Percentiles rank a stretch among this genome's conserved stretches.
Conservation (phyloP, 2,113 vertebrate genomes). For the Saccopteryx leptura region DNA sequence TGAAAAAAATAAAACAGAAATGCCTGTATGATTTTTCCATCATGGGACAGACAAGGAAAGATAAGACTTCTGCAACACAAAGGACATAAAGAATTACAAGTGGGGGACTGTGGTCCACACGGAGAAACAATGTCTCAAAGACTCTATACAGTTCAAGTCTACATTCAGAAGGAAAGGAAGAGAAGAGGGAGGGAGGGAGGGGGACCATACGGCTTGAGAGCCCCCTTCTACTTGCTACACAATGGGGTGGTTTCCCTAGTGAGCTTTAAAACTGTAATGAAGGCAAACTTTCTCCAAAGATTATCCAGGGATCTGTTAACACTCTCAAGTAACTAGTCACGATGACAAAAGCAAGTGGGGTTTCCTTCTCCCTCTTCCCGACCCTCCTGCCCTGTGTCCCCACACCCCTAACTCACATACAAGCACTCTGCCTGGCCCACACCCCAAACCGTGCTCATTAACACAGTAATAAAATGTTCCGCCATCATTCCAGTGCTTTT, state of each 20-base stretch:
- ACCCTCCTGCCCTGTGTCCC: not conserved
- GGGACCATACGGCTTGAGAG: not conserved
- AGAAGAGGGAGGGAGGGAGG: not conserved
- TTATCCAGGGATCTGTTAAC: slow-evolving; percentile 52
- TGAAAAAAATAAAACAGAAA: not conserved
- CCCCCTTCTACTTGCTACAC: not conserved
- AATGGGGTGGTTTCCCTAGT: slow-evolving; percentile 34
- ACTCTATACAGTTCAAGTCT: not conserved
- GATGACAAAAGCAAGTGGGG: not conserved
- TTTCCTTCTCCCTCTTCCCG: not conserved
- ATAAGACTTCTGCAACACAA: not conserved
- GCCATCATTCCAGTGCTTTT: not conserved
- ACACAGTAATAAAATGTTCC: slow-evolving; percentile 34
- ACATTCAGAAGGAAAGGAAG: not conserved
- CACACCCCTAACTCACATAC: not conserved
- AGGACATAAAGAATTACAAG: not conserved
- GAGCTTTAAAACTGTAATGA: slow-evolving; percentile 29
- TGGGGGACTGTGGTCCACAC: not conserved
- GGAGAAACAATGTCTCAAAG: not conserved
- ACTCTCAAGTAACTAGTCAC: not conserved
- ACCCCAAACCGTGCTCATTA: slow-evolving; percentile 56
- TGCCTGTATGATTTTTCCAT: not conserved
- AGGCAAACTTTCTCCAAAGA: slow-evolving; percentile 4
- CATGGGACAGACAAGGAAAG: not conserved
- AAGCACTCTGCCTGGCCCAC: not conserved